These are phyloP conservation scores for Embiotoca jacksoni DNA, from an alignment of 2,113 vertebrate species.

Conservation along the genomic window DNA sequence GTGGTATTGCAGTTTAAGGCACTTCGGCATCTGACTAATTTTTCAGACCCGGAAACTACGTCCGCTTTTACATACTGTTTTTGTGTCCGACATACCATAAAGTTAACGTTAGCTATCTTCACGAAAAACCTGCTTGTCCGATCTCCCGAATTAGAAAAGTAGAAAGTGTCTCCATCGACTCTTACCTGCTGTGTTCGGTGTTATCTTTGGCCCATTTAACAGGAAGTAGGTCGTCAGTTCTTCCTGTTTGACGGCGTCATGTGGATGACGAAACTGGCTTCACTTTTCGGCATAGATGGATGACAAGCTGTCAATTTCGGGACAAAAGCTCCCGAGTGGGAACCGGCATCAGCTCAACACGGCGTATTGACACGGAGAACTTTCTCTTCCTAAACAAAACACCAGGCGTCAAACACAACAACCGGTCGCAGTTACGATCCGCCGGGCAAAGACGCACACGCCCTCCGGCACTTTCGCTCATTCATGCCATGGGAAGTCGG, in stretches of 20 bases:
- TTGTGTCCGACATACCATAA: too few species aligned
- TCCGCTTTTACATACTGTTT: too few species aligned
- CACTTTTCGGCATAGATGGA: conserved; percentile 44
- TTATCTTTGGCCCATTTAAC: conserved; percentile 11
- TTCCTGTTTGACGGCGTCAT: conserved; percentile 36
- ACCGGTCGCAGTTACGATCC: conserved; percentile 32
- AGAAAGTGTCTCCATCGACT: background rate
- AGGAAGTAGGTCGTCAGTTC: conserved; percentile 32
- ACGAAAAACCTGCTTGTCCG: background rate
- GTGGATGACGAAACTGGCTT: conserved; percentile 17
- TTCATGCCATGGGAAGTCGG: conserved; percentile 64
- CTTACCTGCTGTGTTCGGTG: conserved; percentile 14
- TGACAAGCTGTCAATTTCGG: conserved; percentile 41
- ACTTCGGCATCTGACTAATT: too few species aligned
- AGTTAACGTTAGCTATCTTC: too few species aligned
- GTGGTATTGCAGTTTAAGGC: too few species aligned
- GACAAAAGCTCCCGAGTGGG: conserved; percentile 63
- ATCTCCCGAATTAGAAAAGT: background rate
- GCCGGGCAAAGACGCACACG: conserved; percentile 31
- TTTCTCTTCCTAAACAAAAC: conserved; percentile 75
- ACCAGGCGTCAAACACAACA: conserved; percentile 66
- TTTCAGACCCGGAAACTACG: too few species aligned
- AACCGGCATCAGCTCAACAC: conserved; percentile 14
- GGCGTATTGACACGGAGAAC: conserved; percentile 33
- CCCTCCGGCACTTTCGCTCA: conserved; percentile 65